Evolutionary conservation across 2,797 vertebrate species (phyloP).

Genomic region (Anas georgica): DNA sequence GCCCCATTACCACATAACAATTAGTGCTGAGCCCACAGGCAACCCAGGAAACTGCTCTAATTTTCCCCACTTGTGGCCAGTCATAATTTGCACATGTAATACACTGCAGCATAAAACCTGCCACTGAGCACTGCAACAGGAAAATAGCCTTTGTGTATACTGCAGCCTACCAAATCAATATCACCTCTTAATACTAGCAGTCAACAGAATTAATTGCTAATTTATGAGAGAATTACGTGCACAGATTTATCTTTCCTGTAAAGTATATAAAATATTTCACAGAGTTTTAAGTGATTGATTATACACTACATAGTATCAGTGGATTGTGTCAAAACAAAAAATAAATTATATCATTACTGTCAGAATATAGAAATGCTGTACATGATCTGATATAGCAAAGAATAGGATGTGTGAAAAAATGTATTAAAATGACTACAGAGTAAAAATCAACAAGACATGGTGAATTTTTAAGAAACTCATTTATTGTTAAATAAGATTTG

Average conservation of each 20-base stretch:
- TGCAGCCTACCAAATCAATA: not conserved
- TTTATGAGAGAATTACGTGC: not conserved
- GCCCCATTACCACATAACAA: not conserved
- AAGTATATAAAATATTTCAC: not conserved
- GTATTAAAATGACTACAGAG: not conserved
- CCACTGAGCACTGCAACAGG: not conserved
- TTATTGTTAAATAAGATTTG: not conserved
- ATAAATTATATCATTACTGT: not conserved
- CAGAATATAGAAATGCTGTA: not conserved
- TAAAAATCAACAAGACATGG: not conserved
- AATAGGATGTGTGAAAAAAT: not conserved
- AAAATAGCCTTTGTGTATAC: not conserved
- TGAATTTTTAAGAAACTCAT: not conserved
- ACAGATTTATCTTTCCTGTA: not conserved
- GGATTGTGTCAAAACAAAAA: not conserved
- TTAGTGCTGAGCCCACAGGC: not conserved
- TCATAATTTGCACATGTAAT: not conserved
- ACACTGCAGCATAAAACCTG: not conserved
- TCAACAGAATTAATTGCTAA: not conserved
- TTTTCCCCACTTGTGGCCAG: not conserved
- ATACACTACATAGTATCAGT: not conserved
- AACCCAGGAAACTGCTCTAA: not conserved
- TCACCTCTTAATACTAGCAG: not conserved
- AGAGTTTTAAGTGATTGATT: not conserved
- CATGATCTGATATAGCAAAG: not conserved